These are phyloP conservation scores for Heliconius cydno DNA, from an alignment of 2,888 invertebrate species.

Conservation along the genomic window DNA sequence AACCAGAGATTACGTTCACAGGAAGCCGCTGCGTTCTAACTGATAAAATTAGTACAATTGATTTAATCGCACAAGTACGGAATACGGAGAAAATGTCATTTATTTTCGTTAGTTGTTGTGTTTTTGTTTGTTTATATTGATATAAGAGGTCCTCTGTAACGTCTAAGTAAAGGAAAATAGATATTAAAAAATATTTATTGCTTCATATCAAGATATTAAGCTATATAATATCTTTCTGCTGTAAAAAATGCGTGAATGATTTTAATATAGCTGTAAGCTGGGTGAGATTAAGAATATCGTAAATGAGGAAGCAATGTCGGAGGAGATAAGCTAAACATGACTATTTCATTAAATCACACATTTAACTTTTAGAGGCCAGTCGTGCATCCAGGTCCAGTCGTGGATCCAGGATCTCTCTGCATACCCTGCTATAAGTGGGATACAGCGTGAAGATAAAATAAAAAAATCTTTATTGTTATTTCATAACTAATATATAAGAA, in stretches of 20 bases:
- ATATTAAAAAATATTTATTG: background rate
- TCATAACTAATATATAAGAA: background rate
- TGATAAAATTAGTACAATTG: slow-evolving; percentile 11
- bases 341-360: background rate
- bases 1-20: slow-evolving; percentile 24
- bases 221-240: too few relatives aligned
- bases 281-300: too few relatives aligned
- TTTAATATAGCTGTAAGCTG: too few relatives aligned
- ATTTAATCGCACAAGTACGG: background rate
- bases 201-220: too few relatives aligned
- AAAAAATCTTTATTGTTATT: too few relatives aligned
- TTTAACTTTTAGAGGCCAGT: background rate
- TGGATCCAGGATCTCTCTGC: too few relatives aligned
- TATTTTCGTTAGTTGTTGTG: background rate
- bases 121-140: background rate
- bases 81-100: background rate
- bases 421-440: too few relatives aligned
- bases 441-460: too few relatives aligned
- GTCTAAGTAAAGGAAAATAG: background rate
- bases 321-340: background rate
- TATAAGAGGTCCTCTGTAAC: background rate
- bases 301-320: too few relatives aligned
- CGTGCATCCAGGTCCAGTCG: too few relatives aligned
- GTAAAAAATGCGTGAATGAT: too few relatives aligned
- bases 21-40: slow-evolving; percentile 8